A percentile compares a stretch with the other conserved stretches of the same genome.
These are phyloP conservation scores for Caenorhabditis latens DNA, from an alignment of 1,140 invertebrate genomes.

Conservation along the genomic window DNA sequence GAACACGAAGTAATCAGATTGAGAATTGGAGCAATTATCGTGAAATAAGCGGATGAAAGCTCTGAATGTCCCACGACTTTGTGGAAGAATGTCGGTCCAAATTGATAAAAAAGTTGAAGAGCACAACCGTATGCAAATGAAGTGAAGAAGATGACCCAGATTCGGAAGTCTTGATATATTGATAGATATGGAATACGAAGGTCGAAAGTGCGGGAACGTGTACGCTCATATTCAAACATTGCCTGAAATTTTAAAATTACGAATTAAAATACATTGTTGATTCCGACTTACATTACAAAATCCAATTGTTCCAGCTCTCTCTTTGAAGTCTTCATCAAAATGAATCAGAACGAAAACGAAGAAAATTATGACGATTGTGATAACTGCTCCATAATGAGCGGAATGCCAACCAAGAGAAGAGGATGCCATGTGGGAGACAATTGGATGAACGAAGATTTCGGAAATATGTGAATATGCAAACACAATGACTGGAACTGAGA, in stretches of 20 bases:
- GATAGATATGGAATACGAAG: slow-evolving; percentile 58
- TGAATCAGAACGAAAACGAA: slow-evolving; percentile 50
- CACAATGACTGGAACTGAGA: slow-evolving; percentile 46
- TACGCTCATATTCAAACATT: slow-evolving; percentile 46
- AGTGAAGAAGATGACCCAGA: slow-evolving; percentile 57
- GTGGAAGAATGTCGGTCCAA: slow-evolving; percentile 58
- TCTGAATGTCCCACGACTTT: slow-evolving; percentile 29
- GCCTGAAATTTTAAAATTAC: slow-evolving; percentile 11
- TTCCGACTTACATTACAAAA: slow-evolving; percentile 20
- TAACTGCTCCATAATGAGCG: slow-evolving; percentile 53
- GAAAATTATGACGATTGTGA: slow-evolving; percentile 30
- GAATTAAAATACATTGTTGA: too few species aligned
- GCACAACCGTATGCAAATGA: slow-evolving; percentile 55
- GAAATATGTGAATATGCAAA: slow-evolving; percentile 58
- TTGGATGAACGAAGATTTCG: slow-evolving; percentile 32
- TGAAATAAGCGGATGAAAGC: slow-evolving; percentile 28
- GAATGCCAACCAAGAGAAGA: slow-evolving; percentile 58
- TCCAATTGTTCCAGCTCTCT: slow-evolving; percentile 29
- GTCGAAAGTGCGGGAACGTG: slow-evolving; percentile 40
- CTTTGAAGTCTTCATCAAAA: slow-evolving; percentile 61
- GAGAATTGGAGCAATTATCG: slow-evolving; percentile 44
- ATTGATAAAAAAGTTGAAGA: slow-evolving; percentile 51
- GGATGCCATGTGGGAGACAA: slow-evolving; percentile 22
- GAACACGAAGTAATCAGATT: slow-evolving; percentile 39
- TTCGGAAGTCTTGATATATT: slow-evolving; percentile 56